phyloP scores from a whole-genome alignment of 2,797 vertebrate species.

The Atherinosoma microstoma region DNA sequence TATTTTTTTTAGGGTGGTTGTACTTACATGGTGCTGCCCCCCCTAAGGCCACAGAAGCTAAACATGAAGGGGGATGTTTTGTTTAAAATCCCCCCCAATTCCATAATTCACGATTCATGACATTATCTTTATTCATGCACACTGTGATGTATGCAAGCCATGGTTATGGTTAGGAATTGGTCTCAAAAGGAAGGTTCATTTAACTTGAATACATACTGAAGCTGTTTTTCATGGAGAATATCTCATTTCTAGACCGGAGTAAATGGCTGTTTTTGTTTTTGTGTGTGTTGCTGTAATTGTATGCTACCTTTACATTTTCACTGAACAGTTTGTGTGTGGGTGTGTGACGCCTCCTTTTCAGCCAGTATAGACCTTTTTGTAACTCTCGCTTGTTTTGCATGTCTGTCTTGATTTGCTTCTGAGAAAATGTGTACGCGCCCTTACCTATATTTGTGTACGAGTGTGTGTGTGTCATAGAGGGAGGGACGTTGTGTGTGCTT shows the following conservation, averaged over 20 bases:
- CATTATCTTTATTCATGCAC: conserved; percentile 32
- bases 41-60: conserved; percentile 44
- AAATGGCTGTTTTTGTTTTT: conserved; percentile 19
- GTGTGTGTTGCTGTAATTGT: not conserved
- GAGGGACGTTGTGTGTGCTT: conserved; percentile 28
- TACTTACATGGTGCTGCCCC: conserved; percentile 47
- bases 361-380: conserved; percentile 31
- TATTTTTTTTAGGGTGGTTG: conserved; percentile 63
- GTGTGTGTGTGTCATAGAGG: conserved; percentile 22
- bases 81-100: conserved; percentile 39
- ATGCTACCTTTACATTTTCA: conserved; percentile 20
- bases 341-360: conserved; percentile 4
- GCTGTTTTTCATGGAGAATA: conserved; percentile 17
- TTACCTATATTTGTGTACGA: not conserved
- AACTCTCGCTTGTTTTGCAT: conserved; percentile 2
- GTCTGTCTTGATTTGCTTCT: conserved; percentile 19
- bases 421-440: conserved; percentile 2
- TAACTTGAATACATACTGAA: conserved; percentile 12
- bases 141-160: conserved; percentile 40
- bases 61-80: conserved; percentile 51
- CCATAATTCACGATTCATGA: conserved; percentile 58
- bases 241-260: conserved; percentile 22
- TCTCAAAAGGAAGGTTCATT: conserved; percentile 23
- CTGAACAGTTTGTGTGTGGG: conserved; percentile 4
- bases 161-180: conserved; percentile 24